Evolutionary conservation across 2,797 vertebrate genomes (phyloP), one percentile per base, ranked within the genome.

Genomic region (Astyanax mexicanus): DNA sequence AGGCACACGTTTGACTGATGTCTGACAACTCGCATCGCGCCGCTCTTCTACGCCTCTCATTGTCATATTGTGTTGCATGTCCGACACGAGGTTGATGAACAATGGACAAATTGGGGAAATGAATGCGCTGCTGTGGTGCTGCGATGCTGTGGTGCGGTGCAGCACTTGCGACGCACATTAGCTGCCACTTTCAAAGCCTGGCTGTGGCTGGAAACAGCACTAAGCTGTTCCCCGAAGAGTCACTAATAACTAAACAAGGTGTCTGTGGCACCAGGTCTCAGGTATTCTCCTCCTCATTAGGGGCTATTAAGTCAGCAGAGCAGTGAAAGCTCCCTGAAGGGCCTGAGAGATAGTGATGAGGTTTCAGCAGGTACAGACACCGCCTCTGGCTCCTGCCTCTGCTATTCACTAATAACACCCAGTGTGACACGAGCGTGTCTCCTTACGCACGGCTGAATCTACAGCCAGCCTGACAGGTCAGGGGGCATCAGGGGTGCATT

Each of bases 261-360:
- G 64, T 47, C 15, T 45, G 45, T 29, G 32, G 69, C 32, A 73
- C 66, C 40, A 64, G 51, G 58, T 83, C 57, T 76, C 65, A 69
- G 67, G 69, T 81, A 72, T 58, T 66, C 65, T 55, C 42, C 42
- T 49, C 37, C 80, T 85, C 82, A 72, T 85, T 85, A 82, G 29
- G 69, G 57, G 60, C 74, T 65, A 79, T 83, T 83, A 83, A 77
- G 71, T 82, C 84, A 85, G 79, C 70, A 52, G 52, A 15, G 17
- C 23, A 74, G 57, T 70, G 65, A 80, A 73, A 78, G 55, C 44
- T 72, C 80, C 75, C 75, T 38, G 47, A 58, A 76, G 74, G 69
- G 69, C 47, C 57, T 54, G 69, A 15, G 69, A 75, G 74, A 77
- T 65, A 77, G 66, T 68, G 38, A 58, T 29, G 54, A 82, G 51